Base-by-base conservation (phyloP, 2,797 vertebrate genomes). In the Neopelma chrysocephalum region DNA sequence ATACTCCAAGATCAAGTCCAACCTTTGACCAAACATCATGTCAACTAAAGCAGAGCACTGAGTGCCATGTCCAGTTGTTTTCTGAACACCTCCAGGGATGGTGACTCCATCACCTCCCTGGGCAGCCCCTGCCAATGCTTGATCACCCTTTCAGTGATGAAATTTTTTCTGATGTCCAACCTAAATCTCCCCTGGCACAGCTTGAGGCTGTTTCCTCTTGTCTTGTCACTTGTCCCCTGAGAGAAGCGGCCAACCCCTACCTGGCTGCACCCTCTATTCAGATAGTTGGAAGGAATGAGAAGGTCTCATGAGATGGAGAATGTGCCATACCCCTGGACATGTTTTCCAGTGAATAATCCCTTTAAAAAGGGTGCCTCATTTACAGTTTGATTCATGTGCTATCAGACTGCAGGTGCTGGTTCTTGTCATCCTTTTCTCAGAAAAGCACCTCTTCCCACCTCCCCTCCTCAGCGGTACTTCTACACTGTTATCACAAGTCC, bases 361-460 rank as follows among this genome's bases (percentile, higher is more conserved):
- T 87, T 78, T 38, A 20, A 56, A 84, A 34, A 76, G 4, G 26
- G 25, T 38, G 27, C 62, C 45, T 66, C 25, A 82, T 84, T 82
- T 68, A 76, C 34, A 66, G 9, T 69, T 71, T 66, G 36, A 54
- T 71, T 82, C 3, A 1, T 29, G 43, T 68, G 53, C 53, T 91
- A 88, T 90, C 79, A 81, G 45, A 60, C 26, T 75, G 40, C 66
- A 89, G 50, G 15, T 50, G 16, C 60, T 87, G 64, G 73, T n/a
- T 96, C 83, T 91, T 80, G 70, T 31, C 15, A 0, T 7, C 19
- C 50, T 58, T 69, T 71, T 8, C 64, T 65, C 54, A 91, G 90
- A 77, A 82, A 89, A 87, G 62, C 62, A 82, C 54, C 75, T 90
- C 18, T 77, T 94, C 75, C 79, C 32, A 20, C 69, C 23, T 78